Percentiles rank a stretch among this genome's conserved stretches.
Evolutionary conservation across 92 coral and sea anemone genomes (phyloP).

Genomic region (Palythoa caribaeorum): DNA sequence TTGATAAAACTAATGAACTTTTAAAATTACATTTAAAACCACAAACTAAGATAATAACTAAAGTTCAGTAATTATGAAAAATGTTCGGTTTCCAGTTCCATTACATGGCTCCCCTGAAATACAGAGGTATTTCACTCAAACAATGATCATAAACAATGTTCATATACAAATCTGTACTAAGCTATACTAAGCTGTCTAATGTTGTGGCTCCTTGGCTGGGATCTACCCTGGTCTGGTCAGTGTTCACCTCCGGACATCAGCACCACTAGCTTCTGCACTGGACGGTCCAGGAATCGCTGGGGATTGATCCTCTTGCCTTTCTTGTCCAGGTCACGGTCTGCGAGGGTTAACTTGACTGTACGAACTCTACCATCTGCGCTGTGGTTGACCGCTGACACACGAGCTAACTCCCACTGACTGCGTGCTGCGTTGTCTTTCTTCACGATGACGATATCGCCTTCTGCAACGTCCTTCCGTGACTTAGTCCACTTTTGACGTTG

Average conservation of each 20-base stretch:
- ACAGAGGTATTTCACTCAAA: slow-evolving; percentile 5
- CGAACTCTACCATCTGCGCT: slow-evolving; percentile 17
- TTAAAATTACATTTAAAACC: no score
- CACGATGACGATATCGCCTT: slow-evolving; percentile 21
- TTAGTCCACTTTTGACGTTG: slow-evolving; percentile 15
- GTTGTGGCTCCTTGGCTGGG: slow-evolving; percentile 15
- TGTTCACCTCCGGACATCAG: slow-evolving; percentile 28
- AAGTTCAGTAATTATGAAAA: no score
- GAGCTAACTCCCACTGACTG: slow-evolving; percentile 31
- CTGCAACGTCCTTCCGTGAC: slow-evolving; percentile 31
- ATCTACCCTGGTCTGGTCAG: slow-evolving; percentile 24
- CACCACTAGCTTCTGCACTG: slow-evolving; percentile 24
- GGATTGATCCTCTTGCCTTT: slow-evolving; percentile 5
- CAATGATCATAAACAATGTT: slow-evolving; percentile 14
- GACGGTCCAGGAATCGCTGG: slow-evolving; percentile 18
- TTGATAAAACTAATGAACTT: no score
- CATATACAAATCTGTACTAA: slow-evolving; percentile 2
- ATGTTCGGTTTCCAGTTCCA: no score
- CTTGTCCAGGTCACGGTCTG: slow-evolving; percentile 6
- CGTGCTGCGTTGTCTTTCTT: slow-evolving; percentile 28
- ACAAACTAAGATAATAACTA: no score
- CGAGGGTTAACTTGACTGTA: not conserved
- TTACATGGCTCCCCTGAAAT: slow-evolving; percentile 52
- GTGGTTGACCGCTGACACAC: slow-evolving; percentile 13
- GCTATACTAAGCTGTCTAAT: slow-evolving; percentile 22